These are phyloP conservation scores for Diadema setosum DNA, from an alignment of 35 echinoderm and acorn worm genomes.

Conservation along the genomic window DNA sequence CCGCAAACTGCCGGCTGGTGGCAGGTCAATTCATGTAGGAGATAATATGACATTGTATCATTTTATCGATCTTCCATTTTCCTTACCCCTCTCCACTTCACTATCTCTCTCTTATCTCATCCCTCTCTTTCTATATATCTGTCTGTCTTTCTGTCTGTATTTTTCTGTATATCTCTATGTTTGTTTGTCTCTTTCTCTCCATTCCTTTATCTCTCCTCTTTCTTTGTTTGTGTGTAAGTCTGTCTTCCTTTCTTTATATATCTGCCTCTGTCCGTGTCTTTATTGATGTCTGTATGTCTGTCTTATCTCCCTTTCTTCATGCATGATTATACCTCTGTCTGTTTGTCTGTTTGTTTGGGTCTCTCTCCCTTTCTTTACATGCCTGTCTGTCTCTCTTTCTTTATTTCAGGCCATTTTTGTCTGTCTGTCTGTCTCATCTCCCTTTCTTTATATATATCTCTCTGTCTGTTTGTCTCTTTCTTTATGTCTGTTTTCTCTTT, in stretches of 20 bases:
- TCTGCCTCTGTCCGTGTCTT: not conserved
- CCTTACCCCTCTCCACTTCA: too few species aligned
- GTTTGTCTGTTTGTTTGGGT: not conserved
- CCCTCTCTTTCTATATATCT: too few species aligned
- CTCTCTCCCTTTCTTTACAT: too few species aligned
- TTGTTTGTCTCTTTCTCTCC: not conserved
- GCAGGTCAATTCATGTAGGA: too few species aligned
- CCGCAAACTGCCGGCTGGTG: too few species aligned
- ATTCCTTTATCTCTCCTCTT: not conserved
- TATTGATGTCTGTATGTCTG: not conserved
- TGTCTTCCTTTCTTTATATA: not conserved
- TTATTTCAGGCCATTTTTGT: not conserved
- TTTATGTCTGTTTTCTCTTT: not conserved
- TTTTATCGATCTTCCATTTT: too few species aligned
- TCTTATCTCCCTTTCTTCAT: too few species aligned
- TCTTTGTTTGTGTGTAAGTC: not conserved
- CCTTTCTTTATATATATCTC: not conserved
- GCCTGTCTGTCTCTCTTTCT: too few species aligned
- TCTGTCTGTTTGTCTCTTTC: not conserved
- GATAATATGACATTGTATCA: too few species aligned
- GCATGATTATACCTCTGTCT: not conserved
- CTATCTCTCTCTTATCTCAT: too few species aligned
- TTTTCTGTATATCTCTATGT: not conserved
- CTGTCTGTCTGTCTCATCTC: not conserved
- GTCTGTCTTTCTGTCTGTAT: too few species aligned